Evolutionary conservation across 2,113 vertebrate genomes (phyloP).

Genomic region (Sorex fumeus): DNA sequence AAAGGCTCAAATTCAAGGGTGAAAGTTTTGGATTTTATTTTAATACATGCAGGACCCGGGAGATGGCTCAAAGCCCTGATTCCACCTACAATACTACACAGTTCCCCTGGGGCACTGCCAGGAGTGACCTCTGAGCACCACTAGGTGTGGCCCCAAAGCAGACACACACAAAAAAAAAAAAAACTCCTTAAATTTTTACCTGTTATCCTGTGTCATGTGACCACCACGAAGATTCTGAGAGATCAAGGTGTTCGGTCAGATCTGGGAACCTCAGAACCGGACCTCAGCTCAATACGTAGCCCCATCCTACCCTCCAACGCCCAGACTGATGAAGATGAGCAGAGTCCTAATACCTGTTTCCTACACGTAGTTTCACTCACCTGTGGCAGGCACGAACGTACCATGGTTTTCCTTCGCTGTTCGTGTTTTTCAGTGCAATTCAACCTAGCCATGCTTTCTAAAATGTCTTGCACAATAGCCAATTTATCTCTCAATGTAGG

Average conservation of each 20-base stretch:
- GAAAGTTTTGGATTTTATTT: slow-evolving; percentile 35
- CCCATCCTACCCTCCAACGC: not conserved
- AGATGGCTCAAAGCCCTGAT: too few species aligned
- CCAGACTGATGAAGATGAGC: not conserved
- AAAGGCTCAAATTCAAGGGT: not conserved
- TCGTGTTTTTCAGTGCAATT: slow-evolving; percentile 80
- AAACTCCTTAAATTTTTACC: too few species aligned
- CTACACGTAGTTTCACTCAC: slow-evolving; percentile 83
- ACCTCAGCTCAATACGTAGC: not conserved
- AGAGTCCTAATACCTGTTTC: not conserved
- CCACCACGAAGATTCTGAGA: not conserved
- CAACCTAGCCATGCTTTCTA: slow-evolving; percentile 86
- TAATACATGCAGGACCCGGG: not conserved
- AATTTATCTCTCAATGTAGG: slow-evolving; percentile 84
- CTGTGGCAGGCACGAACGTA: slow-evolving; percentile 87
- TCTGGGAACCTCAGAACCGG: not conserved
- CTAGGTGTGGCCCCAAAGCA: too few species aligned
- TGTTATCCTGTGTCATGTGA: too few species aligned
- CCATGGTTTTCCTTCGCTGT: slow-evolving; percentile 71
- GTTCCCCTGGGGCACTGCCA: too few species aligned
- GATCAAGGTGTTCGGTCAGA: not conserved
- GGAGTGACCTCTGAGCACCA: too few species aligned
- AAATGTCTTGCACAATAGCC: slow-evolving; percentile 83
- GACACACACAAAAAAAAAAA: too few species aligned
- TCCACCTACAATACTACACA: too few species aligned